These are phyloP conservation scores for Bombyx mandarina DNA, from an alignment of 1,140 invertebrate genomes.

Conservation along the genomic window DNA sequence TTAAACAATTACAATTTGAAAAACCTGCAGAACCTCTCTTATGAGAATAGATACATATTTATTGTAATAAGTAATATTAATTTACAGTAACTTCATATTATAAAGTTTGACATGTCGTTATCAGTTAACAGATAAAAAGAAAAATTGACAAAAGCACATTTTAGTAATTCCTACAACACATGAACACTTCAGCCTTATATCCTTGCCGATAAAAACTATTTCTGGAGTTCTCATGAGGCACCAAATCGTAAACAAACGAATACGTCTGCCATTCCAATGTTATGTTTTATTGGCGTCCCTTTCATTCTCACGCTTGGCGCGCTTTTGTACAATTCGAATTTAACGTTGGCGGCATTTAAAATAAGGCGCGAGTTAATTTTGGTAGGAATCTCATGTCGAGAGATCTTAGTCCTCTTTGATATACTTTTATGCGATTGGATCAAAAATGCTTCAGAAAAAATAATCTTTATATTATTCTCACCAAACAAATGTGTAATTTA, in stretches of 20 bases:
- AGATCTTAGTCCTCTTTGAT: constrained; percentile 60
- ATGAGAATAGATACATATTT: too few species aligned
- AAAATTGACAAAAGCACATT: not conserved
- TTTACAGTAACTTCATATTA: too few species aligned
- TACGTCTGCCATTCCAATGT: constrained; percentile 49
- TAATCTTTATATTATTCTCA: constrained; percentile 16
- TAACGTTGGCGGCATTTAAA: constrained; percentile 67
- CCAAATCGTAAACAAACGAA: constrained; percentile 69
- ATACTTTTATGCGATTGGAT: constrained; percentile 55
- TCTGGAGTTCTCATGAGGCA: constrained; percentile 56
- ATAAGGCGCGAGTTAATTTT: constrained; percentile 62
- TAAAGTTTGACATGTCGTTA: too few species aligned
- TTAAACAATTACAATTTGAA: too few species aligned
- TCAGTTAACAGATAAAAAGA: not conserved
- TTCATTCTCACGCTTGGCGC: constrained; percentile 61
- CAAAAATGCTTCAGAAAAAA: constrained; percentile 30
- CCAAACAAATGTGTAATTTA: constrained; percentile 19
- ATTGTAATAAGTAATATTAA: too few species aligned
- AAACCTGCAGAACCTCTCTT: too few species aligned
- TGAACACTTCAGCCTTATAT: constrained; percentile 38
- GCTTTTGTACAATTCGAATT: constrained; percentile 62
- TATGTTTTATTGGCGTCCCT: constrained; percentile 68
- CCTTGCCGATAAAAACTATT: constrained; percentile 64
- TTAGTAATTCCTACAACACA: not conserved
- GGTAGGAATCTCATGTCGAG: constrained; percentile 48